phyloP scores from a whole-genome alignment of 2,888 invertebrate species.

The Lithophane leautieri region DNA sequence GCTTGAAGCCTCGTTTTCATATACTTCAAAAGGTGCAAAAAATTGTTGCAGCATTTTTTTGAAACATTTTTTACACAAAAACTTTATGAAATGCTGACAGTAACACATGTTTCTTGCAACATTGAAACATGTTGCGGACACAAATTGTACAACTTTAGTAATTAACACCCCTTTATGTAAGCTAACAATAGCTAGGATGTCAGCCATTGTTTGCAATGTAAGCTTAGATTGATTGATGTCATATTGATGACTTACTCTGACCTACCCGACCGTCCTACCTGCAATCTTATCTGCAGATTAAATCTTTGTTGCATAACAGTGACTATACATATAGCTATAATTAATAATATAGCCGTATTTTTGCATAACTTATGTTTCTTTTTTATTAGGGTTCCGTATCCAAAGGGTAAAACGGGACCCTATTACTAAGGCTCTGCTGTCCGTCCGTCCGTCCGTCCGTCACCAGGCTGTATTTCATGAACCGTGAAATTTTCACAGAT shows the following conservation, averaged over 20 bases:
- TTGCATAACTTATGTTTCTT: no score
- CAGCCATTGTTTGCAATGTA: slow-evolving; percentile 19
- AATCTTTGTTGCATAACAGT: slow-evolving; percentile 16
- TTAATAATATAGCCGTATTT: background rate
- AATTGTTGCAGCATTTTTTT: background rate
- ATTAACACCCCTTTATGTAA: slow-evolving; percentile 19
- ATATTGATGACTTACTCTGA: slow-evolving; percentile 29
- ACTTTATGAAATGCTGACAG: background rate
- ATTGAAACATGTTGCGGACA: background rate
- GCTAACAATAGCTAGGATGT: slow-evolving; percentile 12
- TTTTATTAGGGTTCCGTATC: no score
- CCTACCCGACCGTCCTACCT: background rate
- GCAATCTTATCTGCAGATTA: slow-evolving; percentile 29
- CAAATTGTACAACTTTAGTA: background rate
- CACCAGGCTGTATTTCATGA: no score
- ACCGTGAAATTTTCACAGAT: no score
- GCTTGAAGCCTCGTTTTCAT: background rate
- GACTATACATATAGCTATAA: no score
- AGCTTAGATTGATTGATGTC: slow-evolving; percentile 35
- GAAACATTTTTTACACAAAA: background rate
- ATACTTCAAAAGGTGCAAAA: background rate
- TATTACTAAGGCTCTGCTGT: no score
- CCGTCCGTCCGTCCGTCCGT: no score
- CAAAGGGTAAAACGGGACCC: no score
- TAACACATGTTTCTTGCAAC: background rate